Base-by-base conservation (phyloP, 2,113 vertebrate species). In the Myrmecophaga tridactyla region DNA sequence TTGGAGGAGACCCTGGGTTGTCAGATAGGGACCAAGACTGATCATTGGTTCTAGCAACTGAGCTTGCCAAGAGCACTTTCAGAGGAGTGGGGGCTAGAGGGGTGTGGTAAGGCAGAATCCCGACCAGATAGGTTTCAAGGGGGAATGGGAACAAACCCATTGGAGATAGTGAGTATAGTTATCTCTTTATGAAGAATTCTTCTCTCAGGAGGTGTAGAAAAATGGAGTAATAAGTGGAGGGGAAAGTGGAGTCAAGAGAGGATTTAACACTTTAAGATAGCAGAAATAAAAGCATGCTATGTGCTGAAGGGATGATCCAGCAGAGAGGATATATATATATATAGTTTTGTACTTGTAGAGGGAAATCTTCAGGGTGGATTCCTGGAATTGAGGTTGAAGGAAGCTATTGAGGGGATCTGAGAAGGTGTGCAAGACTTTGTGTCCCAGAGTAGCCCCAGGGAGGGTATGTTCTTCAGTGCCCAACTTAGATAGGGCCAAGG, bases 241-340 rank as follows among this genome's bases (percentile, higher is more conserved):
- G 12, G 34, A 14, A 7, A 0, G 0, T 1, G 39, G 34, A 70
- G 31, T 65, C 62, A 43, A 25, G 27, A 56, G 18, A 70, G 9
- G 18, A 23, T 9, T n/a, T 21, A n/a, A 0, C 11, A 1, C 20
- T 62, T 31, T 77, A 29, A 67, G 46, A 46, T 1, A 34, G 53
- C 25, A 48, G 36, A 18, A 0, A 20, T 5, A 1, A 39, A 0
- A 63, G 39, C 60, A 6, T 14, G 1, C 34, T 62, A 60, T 7
- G 3, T 2, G 21, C 34, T 43, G 80, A 58, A 6, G 36, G 39
- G 9, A 41, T 7, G 67, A 18, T 17, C 41, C 23, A 25, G 84
- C 2, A n/a, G 21, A 36, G 58, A 58, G 8, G 4, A n/a, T n/a
- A n/a, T 62, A 7, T 39, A 36, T 31, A 34, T 39, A 39, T 72